A percentile compares a stretch with the other conserved stretches of the same genome.
phyloP scores from a whole-genome alignment of 2,888 invertebrate species.

The Cheilosia impressa region DNA sequence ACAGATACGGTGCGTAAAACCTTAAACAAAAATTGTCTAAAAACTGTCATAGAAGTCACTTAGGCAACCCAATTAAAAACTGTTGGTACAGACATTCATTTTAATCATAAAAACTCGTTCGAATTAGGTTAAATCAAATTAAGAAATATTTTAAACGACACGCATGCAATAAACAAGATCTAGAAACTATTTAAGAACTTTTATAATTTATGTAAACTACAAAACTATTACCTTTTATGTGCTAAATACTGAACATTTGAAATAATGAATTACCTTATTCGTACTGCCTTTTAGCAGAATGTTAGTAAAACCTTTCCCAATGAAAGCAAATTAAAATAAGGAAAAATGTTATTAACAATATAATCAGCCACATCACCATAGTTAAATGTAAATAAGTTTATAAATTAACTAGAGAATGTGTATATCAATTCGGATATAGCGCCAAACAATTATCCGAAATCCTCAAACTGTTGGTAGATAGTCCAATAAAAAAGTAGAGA shows the following conservation, averaged over 20 bases:
- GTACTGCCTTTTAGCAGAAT: background rate
- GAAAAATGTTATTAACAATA: constrained; percentile 4
- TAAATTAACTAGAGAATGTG: background rate
- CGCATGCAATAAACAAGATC: too few species aligned
- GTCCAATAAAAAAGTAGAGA: background rate
- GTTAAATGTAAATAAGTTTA: constrained; percentile 4
- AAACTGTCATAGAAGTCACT: too few species aligned
- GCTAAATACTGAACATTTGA: background rate
- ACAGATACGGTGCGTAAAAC: too few species aligned
- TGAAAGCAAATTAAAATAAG: constrained; percentile 25
- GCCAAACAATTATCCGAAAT: constrained; percentile 3
- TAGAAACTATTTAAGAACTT: too few species aligned
- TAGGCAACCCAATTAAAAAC: too few species aligned
- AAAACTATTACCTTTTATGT: too few species aligned
- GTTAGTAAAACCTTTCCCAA: constrained; percentile 30
- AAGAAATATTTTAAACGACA: too few species aligned
- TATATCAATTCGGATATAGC: background rate
- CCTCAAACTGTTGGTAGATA: background rate
- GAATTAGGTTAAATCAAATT: too few species aligned
- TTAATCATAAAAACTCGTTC: too few species aligned
- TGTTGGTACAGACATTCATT: too few species aligned
- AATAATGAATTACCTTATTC: constrained; percentile 22
- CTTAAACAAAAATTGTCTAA: too few species aligned
- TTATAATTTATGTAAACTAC: too few species aligned
- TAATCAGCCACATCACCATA: constrained; percentile 32